Conservation (phyloP, 1,140 invertebrate species). For the Drosophila busckii region DNA sequence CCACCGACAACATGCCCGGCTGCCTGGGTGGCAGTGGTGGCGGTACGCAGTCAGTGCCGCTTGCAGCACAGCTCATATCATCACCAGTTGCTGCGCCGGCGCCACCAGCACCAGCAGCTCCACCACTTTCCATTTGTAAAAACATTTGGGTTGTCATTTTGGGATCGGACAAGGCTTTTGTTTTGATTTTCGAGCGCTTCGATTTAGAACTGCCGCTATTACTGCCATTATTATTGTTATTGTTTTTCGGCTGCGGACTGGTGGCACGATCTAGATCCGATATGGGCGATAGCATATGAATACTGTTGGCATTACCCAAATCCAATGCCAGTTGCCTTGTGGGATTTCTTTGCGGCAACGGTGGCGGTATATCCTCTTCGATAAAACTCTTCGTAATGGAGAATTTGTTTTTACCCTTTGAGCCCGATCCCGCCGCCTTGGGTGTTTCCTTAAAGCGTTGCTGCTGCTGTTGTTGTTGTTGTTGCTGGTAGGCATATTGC, state of each 20-base stretch:
- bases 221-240: slow-evolving; percentile 24
- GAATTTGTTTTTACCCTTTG: slow-evolving; percentile 57
- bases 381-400: slow-evolving; percentile 57
- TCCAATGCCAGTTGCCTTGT: slow-evolving; percentile 52
- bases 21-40: slow-evolving; percentile 75
- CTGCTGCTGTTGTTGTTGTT: slow-evolving; percentile 47
- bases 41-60: slow-evolving; percentile 52
- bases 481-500: slow-evolving; percentile 43
- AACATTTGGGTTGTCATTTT: slow-evolving; percentile 79
- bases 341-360: slow-evolving; percentile 79
- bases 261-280: slow-evolving; percentile 68
- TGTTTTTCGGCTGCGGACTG: slow-evolving; percentile 50
- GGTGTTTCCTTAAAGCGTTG: slow-evolving; percentile 51
- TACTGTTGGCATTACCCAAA: slow-evolving; percentile 40
- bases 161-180: slow-evolving; percentile 77
- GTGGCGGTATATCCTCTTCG: slow-evolving; percentile 80
- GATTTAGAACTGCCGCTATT: slow-evolving; percentile 39
- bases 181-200: slow-evolving; percentile 72
- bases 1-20: slow-evolving; percentile 67
- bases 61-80: slow-evolving; percentile 7
- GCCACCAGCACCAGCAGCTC: slow-evolving; percentile 11
- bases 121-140: slow-evolving; percentile 78
- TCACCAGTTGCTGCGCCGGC: slow-evolving; percentile 1
- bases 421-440: slow-evolving; percentile 26
- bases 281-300: slow-evolving; percentile 53